Conservation (phyloP, 2,113 vertebrate species). For the Chaenocephalus aceratus region DNA sequence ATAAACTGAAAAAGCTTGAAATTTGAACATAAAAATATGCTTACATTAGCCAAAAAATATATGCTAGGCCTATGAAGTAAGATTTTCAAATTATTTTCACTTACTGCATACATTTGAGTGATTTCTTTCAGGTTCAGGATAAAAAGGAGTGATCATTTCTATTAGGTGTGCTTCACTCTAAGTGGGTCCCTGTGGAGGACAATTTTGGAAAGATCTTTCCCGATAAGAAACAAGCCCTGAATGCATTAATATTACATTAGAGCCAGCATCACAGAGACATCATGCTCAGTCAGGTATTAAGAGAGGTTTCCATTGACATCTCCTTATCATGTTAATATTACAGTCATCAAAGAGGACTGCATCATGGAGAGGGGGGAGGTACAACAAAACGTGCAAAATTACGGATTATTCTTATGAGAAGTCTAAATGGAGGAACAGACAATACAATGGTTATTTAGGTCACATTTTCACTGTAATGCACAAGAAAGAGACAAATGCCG, state of each 20-base stretch:
- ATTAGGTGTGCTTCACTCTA: slow-evolving; percentile 78
- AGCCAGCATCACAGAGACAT: slow-evolving; percentile 72
- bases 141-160: slow-evolving; percentile 79
- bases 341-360: slow-evolving; percentile 76
- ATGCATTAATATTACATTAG: slow-evolving; percentile 85
- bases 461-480: slow-evolving; percentile 73
- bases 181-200: slow-evolving; percentile 81
- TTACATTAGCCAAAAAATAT: not conserved
- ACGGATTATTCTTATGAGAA: slow-evolving; percentile 71
- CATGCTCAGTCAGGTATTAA: slow-evolving; percentile 75
- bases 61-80: slow-evolving; percentile 20
- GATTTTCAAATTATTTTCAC: slow-evolving; percentile 57
- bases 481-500: slow-evolving; percentile 80
- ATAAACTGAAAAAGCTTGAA: slow-evolving; percentile 1
- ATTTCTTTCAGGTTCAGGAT: slow-evolving; percentile 69
- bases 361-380: slow-evolving; percentile 18
- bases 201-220: slow-evolving; percentile 81
- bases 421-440: slow-evolving; percentile 72
- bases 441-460: slow-evolving; percentile 82
- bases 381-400: slow-evolving; percentile 70
- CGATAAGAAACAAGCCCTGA: slow-evolving; percentile 81
- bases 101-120: slow-evolving; percentile 52
- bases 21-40: slow-evolving; percentile 12
- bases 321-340: slow-evolving; percentile 80
- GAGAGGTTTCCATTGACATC: slow-evolving; percentile 76